phyloP scores from a whole-genome alignment of 2,888 invertebrate species.

The Eristalis intricaria region DNA sequence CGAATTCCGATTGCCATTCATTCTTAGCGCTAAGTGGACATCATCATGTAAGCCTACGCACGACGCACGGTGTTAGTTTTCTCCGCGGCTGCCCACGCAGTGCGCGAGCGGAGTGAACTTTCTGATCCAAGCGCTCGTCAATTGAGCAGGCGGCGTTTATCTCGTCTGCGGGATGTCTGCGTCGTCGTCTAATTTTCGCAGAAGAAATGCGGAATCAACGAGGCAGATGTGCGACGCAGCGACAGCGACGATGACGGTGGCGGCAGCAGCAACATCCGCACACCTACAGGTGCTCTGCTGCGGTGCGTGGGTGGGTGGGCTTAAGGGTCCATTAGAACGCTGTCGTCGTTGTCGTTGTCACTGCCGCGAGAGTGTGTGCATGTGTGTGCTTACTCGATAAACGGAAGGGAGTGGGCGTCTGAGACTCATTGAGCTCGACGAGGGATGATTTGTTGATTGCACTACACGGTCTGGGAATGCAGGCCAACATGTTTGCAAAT shows the following conservation, averaged over 20 bases:
- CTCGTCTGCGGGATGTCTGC: slow-evolving; percentile 56
- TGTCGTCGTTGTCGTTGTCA: slow-evolving; percentile 1
- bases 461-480: slow-evolving; percentile 10
- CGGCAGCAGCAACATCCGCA: background rate
- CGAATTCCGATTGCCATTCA: slow-evolving; percentile 43
- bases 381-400: background rate
- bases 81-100: slow-evolving; percentile 51
- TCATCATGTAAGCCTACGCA: slow-evolving; percentile 60
- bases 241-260: background rate
- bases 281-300: slow-evolving; percentile 53
- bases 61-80: slow-evolving; percentile 37
- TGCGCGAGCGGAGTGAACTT: background rate
- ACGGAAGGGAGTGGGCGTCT: slow-evolving; percentile 15
- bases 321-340: slow-evolving; percentile 43
- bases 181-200: slow-evolving; percentile 32
- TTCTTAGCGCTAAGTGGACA: slow-evolving; percentile 59
- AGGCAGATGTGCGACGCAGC: slow-evolving; percentile 24
- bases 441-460: slow-evolving; percentile 44
- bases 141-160: slow-evolving; percentile 22
- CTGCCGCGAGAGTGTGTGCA: background rate
- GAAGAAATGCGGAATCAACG: slow-evolving; percentile 42
- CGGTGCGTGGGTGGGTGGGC: slow-evolving; percentile 38
- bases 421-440: slow-evolving; percentile 21
- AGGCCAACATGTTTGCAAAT: slow-evolving; percentile 37
- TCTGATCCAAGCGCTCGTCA: slow-evolving; percentile 8